These are phyloP conservation scores for Pristionchus exspectatus DNA, from an alignment of 2,888 invertebrate species.

Conservation along the genomic window DNA sequence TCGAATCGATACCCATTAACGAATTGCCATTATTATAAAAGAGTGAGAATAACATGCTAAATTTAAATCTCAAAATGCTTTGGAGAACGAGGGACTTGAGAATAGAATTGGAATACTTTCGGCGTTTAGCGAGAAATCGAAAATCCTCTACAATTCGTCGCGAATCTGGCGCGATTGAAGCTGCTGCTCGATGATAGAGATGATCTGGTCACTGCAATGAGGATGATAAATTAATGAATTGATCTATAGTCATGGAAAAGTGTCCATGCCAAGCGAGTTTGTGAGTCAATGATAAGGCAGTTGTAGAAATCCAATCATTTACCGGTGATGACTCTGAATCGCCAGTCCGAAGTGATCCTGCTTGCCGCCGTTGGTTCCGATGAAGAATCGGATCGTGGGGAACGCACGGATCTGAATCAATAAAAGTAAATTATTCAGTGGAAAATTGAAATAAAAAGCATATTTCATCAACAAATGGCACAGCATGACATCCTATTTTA, in stretches of 20 bases:
- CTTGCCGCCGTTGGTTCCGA: conserved; percentile 63
- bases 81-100: not conserved
- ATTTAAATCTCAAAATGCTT: not conserved
- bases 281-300: not conserved
- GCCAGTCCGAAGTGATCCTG: conserved; percentile 68
- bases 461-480: too few relatives aligned
- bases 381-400: conserved; percentile 83
- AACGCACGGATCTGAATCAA: conserved; percentile 83
- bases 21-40: conserved; percentile 36
- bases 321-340: conserved; percentile 67
- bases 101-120: not conserved
- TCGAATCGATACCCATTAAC: not conserved
- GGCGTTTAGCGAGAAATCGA: not conserved
- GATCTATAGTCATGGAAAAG: too few relatives aligned
- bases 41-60: not conserved
- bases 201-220: conserved; percentile 55
- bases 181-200: conserved; percentile 46
- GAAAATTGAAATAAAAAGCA: too few relatives aligned
- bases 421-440: too few relatives aligned
- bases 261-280: not conserved
- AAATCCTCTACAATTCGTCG: conserved; percentile 35
- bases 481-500: too few relatives aligned
- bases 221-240: not conserved
- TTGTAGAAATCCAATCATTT: too few relatives aligned
- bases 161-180: conserved; percentile 6